Conservation (phyloP, 2,797 vertebrate species). For the Megaceryle alcyon region DNA sequence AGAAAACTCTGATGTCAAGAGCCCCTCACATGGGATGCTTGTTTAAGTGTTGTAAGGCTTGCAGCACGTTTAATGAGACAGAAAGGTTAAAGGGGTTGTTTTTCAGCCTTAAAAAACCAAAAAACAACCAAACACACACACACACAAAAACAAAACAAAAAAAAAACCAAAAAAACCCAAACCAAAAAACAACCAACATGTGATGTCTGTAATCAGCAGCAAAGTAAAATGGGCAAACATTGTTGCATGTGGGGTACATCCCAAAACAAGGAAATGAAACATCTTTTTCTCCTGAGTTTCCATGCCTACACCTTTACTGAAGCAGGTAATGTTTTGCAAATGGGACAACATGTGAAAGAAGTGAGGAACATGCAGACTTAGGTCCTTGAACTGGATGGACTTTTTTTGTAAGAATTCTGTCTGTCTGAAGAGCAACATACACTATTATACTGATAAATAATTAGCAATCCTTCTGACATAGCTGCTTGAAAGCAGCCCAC, state of each 20-base stretch:
- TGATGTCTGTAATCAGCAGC: slow-evolving; percentile 1
- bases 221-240: background rate
- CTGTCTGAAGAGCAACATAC: background rate
- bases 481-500: background rate
- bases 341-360: background rate
- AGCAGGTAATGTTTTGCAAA: slow-evolving; percentile 23
- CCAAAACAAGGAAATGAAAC: slow-evolving; percentile 46
- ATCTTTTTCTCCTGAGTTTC: slow-evolving; percentile 14
- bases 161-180: background rate
- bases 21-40: slow-evolving; percentile 49
- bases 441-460: slow-evolving; percentile 3
- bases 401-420: background rate
- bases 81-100: slow-evolving; percentile 50
- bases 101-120: background rate
- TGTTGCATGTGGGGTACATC: background rate
- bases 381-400: background rate
- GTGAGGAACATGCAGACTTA: background rate
- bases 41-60: slow-evolving; percentile 38
- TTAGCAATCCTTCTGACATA: background rate
- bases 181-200: slow-evolving; percentile 1
- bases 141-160: background rate
- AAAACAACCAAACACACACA: too few relatives aligned
- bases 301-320: background rate
- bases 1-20: slow-evolving; percentile 66
- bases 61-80: slow-evolving; percentile 28